phyloP scores from a whole-genome alignment of 2,113 vertebrate genomes.

The Physeter macrocephalus region DNA sequence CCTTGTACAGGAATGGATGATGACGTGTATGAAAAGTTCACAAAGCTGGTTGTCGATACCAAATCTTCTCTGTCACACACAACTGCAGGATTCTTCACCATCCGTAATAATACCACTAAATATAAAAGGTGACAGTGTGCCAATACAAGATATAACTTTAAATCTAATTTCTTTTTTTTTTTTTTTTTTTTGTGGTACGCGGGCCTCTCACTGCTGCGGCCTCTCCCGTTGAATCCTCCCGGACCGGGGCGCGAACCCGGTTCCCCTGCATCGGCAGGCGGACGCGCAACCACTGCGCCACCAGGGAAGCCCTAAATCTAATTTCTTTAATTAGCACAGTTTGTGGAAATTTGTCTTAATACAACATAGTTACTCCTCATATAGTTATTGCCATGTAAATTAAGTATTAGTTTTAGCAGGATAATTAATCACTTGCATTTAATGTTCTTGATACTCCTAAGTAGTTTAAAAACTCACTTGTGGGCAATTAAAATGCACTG shows the following conservation, averaged over 20 bases:
- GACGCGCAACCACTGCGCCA: no score
- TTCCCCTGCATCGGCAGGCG: no score
- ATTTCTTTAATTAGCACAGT: background rate
- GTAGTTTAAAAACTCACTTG: slow-evolving; percentile 42
- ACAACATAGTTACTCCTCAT: background rate
- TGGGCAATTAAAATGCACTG: slow-evolving; percentile 25
- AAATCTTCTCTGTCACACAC: background rate
- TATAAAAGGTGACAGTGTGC: background rate
- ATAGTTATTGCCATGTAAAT: slow-evolving; percentile 9
- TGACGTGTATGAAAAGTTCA: background rate
- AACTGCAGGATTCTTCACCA: background rate
- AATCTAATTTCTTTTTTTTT: background rate
- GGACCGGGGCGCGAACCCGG: no score
- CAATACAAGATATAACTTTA: background rate
- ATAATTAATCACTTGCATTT: slow-evolving; percentile 33
- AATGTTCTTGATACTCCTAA: slow-evolving; percentile 8
- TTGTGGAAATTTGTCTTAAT: slow-evolving; percentile 8
- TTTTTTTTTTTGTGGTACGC: no score
- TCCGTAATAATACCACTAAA: background rate
- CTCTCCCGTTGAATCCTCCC: no score
- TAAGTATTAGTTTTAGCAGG: slow-evolving; percentile 2
- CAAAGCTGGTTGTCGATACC: background rate
- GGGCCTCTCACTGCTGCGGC: no score
- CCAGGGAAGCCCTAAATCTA: no score
- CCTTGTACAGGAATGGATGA: background rate